These are phyloP conservation scores for Acromyrmex charruanus DNA, from an alignment of 1,140 invertebrate species.

Conservation along the genomic window DNA sequence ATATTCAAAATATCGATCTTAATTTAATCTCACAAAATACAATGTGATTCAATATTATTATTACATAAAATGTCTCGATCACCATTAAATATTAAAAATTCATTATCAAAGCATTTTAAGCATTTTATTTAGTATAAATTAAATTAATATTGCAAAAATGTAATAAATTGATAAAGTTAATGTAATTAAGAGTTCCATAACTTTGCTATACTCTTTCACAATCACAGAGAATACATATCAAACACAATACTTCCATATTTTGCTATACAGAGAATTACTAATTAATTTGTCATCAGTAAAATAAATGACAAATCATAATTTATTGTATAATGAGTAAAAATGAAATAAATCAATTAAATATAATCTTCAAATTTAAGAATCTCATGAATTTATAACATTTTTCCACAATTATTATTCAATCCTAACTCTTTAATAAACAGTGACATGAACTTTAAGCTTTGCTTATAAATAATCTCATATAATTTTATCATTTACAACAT, in stretches of 20 bases:
- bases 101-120: neutral
- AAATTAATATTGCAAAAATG: neutral
- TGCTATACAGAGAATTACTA: neutral
- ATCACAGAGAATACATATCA: neutral
- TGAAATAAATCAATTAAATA: slow-evolving; percentile 7
- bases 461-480: neutral
- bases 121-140: neutral
- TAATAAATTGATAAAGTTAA: slow-evolving; percentile 18
- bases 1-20: neutral
- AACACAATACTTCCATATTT: neutral
- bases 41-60: neutral
- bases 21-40: neutral
- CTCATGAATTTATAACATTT: neutral
- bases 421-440: too few species aligned
- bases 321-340: neutral
- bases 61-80: neutral
- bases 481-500: neutral
- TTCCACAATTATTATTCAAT: neutral
- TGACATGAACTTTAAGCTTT: neutral
- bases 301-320: neutral
- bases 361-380: neutral
- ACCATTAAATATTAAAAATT: too few species aligned
- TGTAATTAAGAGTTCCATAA: neutral
- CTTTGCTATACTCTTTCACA: neutral
- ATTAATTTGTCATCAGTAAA: neutral